phyloP scores from a whole-genome alignment of 2,888 invertebrate genomes.

The Marasmarcha lunaedactyla region DNA sequence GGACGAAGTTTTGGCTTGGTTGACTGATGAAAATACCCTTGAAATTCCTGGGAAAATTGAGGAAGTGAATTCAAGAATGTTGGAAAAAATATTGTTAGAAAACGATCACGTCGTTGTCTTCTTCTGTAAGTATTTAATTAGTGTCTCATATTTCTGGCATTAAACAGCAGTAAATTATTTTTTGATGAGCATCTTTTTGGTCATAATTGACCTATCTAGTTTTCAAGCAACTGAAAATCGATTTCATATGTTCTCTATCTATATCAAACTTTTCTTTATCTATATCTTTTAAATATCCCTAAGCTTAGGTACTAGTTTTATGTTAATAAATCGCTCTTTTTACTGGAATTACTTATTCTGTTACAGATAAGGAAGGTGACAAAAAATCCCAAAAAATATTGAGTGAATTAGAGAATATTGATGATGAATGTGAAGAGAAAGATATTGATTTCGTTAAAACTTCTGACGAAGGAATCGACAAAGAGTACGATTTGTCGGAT shows the following conservation, averaged over 20 bases:
- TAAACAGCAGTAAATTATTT: too few relatives aligned
- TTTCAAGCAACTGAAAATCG: too few relatives aligned
- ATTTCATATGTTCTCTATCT: too few relatives aligned
- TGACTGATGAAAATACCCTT: slow-evolving; percentile 90
- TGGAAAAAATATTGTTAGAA: slow-evolving; percentile 89
- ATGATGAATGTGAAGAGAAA: slow-evolving; percentile 92
- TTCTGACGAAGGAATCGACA: slow-evolving; percentile 87
- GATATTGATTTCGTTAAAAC: slow-evolving; percentile 93
- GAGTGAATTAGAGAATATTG: slow-evolving; percentile 90
- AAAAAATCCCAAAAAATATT: slow-evolving; percentile 90
- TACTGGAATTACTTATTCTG: neutral
- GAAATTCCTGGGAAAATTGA: slow-evolving; percentile 94
- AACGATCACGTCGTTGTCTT: slow-evolving; percentile 92
- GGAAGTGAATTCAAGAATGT: slow-evolving; percentile 90
- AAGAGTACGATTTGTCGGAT: slow-evolving; percentile 86
- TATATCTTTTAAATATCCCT: too few relatives aligned
- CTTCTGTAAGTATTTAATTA: slow-evolving; percentile 92
- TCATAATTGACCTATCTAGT: too few relatives aligned
- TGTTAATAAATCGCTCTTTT: too few relatives aligned
- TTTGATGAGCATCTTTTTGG: too few relatives aligned
- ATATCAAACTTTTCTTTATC: too few relatives aligned
- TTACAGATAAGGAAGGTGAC: slow-evolving; percentile 87
- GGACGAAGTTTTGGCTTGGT: slow-evolving; percentile 91
- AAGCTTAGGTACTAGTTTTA: too few relatives aligned
- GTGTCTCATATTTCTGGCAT: slow-evolving; percentile 4